Base-by-base conservation (phyloP, 2,888 invertebrate species). In the Volucella zonaria region DNA sequence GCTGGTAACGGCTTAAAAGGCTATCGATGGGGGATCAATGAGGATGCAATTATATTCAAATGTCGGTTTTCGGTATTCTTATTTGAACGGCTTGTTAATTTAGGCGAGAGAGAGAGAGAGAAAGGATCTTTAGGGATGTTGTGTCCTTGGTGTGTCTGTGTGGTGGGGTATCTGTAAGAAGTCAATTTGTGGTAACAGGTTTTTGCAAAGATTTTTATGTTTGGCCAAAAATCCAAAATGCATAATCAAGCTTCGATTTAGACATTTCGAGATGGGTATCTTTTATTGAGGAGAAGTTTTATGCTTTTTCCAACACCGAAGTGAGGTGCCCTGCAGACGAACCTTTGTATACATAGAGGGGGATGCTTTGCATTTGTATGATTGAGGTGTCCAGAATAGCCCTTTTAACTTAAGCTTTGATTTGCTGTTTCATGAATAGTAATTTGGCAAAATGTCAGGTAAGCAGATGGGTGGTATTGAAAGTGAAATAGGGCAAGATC, bases 11-110 rank as follows among this genome's bases (percentile, higher is more conserved):
- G 64, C 77, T 85, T 85, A 81, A 77, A 76, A 58, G 68, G 71
- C 76, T 56, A 85, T 81, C 85, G 76, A 76, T 85, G 66, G 49
- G 71, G 67, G 56, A 80, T 85, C 85, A 85, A 81, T 68, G 81
- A 73, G 81, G 73, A 81, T 85, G 85, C 85, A 85, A 85, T 85
- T 85, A 85, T 85, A 85, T 77, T 76, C 81, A 81, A 85, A 85
- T 81, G 71, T 75, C 74, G 51, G 58, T 64, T 74, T 38, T 18
- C 66, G 9, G 42, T 18, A 11, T 62, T 51, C 45, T 3, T 56
- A 18, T 67, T 61, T 42, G 73, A 40, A 40, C 59, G 52, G 45
- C 56, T 56, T 85, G 67, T 73, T 80, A 73, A 80, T 80, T 76
- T 80, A 40, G 43, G 12, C 14, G 66, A 43, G 64, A 15, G 43